phyloP scores from a whole-genome alignment of 2,797 vertebrate species.

The Pipistrellus pygmaeus region DNA sequence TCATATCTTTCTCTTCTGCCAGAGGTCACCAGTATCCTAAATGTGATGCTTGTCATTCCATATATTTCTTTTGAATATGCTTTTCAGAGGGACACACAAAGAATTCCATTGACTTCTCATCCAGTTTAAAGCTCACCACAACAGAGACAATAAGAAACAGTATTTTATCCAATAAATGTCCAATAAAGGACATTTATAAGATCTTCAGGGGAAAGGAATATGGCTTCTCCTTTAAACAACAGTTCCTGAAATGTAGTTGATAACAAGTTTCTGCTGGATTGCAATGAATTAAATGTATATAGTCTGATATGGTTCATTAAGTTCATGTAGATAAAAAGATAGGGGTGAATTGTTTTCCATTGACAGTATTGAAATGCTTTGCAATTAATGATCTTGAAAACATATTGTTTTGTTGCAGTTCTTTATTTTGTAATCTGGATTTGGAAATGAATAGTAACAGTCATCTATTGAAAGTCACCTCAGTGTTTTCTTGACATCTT shows the following conservation, averaged over 20 bases:
- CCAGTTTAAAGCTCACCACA: neutral
- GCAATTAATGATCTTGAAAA: slow-evolving; percentile 27
- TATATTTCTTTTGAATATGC: neutral
- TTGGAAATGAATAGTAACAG: slow-evolving; percentile 10
- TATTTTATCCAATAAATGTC: neutral
- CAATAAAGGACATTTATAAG: slow-evolving; percentile 14
- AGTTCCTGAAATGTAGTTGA: neutral
- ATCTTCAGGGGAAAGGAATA: neutral
- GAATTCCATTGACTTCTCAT: neutral
- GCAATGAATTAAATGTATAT: neutral
- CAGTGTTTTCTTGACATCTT: neutral
- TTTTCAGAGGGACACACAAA: neutral
- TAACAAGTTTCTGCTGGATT: slow-evolving; percentile 30
- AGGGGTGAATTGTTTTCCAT: slow-evolving; percentile 1
- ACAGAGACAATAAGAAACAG: neutral
- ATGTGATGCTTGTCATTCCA: neutral
- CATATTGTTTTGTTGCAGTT: neutral
- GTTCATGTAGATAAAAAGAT: slow-evolving; percentile 18
- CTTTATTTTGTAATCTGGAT: slow-evolving; percentile 50
- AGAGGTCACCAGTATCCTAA: neutral
- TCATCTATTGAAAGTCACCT: neutral
- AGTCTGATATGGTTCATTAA: slow-evolving; percentile 7
- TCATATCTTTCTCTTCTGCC: neutral
- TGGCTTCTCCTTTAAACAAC: slow-evolving; percentile 11
- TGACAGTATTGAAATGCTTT: slow-evolving; percentile 56